Evolutionary conservation across 2,113 vertebrate genomes (phyloP).

Genomic region (Mustela nigripes): DNA sequence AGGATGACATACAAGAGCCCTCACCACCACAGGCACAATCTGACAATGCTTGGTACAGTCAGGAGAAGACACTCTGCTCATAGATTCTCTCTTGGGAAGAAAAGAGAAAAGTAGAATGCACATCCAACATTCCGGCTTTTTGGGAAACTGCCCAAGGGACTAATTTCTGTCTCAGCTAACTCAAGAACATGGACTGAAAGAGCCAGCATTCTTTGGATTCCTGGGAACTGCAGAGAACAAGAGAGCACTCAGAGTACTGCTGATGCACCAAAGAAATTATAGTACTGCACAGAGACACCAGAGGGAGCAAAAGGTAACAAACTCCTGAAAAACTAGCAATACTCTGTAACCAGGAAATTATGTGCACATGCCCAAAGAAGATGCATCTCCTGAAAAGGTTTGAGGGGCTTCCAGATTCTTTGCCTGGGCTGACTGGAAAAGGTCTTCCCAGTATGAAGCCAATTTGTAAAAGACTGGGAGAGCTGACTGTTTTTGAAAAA

Average conservation of each 20-base stretch:
- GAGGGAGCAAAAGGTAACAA: not conserved
- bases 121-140: not conserved
- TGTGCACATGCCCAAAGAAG: not conserved
- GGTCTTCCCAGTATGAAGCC: not conserved
- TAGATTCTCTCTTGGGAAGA: not conserved
- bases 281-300: not conserved
- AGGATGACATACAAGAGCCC: not conserved
- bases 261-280: not conserved
- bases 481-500: not conserved
- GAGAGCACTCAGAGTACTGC: not conserved
- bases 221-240: not conserved
- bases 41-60: not conserved
- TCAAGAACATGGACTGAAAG: not conserved
- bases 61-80: not conserved
- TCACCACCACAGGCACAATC: not conserved
- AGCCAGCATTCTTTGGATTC: not conserved
- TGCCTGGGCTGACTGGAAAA: not conserved
- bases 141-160: not conserved
- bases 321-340: not conserved
- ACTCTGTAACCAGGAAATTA: not conserved
- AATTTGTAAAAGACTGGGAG: not conserved
- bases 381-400: not conserved
- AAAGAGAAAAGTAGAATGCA: not conserved
- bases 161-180: not conserved
- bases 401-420: not conserved